Base-by-base conservation (phyloP, 92 coral and sea anemone species). In the Parazoanthus atlanticus region DNA sequence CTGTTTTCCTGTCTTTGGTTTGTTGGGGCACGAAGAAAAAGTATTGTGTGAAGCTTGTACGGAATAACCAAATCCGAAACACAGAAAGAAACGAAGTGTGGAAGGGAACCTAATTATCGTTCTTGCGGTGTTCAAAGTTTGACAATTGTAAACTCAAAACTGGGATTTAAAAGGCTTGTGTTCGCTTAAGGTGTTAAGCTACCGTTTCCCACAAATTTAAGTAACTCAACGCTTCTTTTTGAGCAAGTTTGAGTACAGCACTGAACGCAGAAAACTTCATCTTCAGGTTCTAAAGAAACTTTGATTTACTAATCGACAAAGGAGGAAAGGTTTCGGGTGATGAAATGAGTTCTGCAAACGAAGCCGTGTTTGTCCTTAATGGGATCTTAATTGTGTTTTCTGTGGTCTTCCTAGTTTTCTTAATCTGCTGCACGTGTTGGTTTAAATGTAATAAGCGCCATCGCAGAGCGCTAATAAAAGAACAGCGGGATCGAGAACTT, bases 401-500 rank as follows among this genome's bases (percentile, higher is more conserved):
- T 46, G 77, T 71, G 65, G 10, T 84, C 66, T 84, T 84, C 32
- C 65, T 84, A n/a, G 31, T 52, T 43, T 84, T 84, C 26, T 30
- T 84, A 73, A 84, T 84, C 78, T 84, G 31, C 38, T 84, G 87
- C 38, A 69, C 78, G 76, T 84, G 87, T 84, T 84, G 87, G 87
- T 84, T 84, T 43, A 84, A 70, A 71, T 84, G 87, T 30, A 84
- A 84, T 73, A 84, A 84, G 65, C 87, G 87, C 26, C 78, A 84
- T 70, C 77, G 87, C 54, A 83, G 41, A 16, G 76, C 76, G 16
- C 56, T 83, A 4, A 70, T 84, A 61, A 84, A 46, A 69, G 67
- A 56, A 70, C 78, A 84, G 46, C 78, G 28, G 56, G 28, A 71
- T 11, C 76, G 87, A 21, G 41, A 67, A 3, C 9, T 56, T 7